Conservation (phyloP, 2,888 invertebrate genomes). For the Ypsolopha sequella region DNA sequence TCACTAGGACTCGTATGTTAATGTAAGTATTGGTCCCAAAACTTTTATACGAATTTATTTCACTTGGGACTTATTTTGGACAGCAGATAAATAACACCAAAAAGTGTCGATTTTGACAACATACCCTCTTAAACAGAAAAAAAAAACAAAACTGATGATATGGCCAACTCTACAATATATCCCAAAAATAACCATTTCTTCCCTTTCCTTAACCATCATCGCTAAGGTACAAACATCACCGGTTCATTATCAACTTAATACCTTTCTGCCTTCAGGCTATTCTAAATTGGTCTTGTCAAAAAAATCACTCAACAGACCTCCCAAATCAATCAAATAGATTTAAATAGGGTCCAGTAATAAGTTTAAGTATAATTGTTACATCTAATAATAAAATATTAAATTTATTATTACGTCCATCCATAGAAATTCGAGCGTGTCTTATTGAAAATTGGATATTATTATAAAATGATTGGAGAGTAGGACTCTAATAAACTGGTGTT, state of each 20-base stretch:
- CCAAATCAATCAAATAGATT: neutral
- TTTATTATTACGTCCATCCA: constrained; percentile 60
- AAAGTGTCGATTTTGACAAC: too few species aligned
- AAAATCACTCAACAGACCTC: neutral
- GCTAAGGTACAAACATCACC: too few species aligned
- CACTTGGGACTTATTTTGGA: too few species aligned
- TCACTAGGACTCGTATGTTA: too few species aligned
- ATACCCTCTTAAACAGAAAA: too few species aligned
- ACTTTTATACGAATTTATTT: too few species aligned
- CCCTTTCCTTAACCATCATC: too few species aligned
- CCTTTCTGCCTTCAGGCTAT: neutral
- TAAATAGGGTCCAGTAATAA: neutral
- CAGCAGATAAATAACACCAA: too few species aligned
- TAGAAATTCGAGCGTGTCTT: constrained; percentile 64
- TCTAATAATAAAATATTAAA: constrained; percentile 38
- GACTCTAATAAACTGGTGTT: neutral
- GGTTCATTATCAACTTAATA: neutral
- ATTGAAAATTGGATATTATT: constrained; percentile 63
- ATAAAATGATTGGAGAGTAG: constrained; percentile 12
- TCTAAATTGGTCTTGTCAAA: constrained; percentile 1
- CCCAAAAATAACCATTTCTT: too few species aligned
- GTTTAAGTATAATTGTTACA: constrained; percentile 34
- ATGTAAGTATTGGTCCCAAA: too few species aligned
- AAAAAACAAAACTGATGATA: too few species aligned
- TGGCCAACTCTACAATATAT: too few species aligned